These are phyloP conservation scores for Germaria angustata DNA, from an alignment of 2,888 invertebrate species.

Conservation along the genomic window DNA sequence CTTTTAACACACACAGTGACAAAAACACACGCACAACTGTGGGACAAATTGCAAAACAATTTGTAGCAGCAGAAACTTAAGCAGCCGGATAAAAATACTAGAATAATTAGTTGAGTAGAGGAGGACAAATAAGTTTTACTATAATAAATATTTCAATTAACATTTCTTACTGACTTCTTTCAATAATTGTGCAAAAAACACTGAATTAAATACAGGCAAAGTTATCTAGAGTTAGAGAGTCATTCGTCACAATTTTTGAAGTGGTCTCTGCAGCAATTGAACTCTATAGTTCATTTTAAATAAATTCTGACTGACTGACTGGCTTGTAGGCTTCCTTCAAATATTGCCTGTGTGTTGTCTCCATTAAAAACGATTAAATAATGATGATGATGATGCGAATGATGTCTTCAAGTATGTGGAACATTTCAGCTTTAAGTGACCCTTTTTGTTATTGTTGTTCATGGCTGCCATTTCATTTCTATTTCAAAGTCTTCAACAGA, in stretches of 20 bases:
- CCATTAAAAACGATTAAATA: slow-evolving; percentile 16
- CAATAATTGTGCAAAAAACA: slow-evolving; percentile 22
- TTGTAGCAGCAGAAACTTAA: background rate
- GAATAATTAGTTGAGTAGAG: slow-evolving; percentile 3
- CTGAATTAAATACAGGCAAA: background rate
- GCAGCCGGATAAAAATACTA: slow-evolving; percentile 53
- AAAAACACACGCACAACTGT: background rate
- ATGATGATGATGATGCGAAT: background rate
- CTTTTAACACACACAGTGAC: background rate
- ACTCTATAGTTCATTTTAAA: slow-evolving; percentile 23
- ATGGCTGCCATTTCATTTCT: slow-evolving; percentile 6
- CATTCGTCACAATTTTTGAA: slow-evolving; percentile 23
- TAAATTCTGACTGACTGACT: background rate
- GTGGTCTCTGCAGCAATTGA: slow-evolving; percentile 39
- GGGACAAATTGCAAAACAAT: background rate
- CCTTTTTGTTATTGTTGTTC: slow-evolving; percentile 49
- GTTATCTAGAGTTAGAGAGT: background rate
- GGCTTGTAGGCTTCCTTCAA: background rate
- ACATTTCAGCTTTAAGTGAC: slow-evolving; percentile 56
- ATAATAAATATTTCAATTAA: slow-evolving; percentile 62
- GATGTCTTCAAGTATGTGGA: slow-evolving; percentile 49
- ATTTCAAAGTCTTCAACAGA: background rate
- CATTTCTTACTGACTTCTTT: slow-evolving; percentile 25
- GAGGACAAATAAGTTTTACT: background rate
- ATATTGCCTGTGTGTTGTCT: background rate